Evolutionary conservation across 2,888 invertebrate species (phyloP), one percentile per base, ranked within the genome.

Genomic region (Itoplectis maculator): DNA sequence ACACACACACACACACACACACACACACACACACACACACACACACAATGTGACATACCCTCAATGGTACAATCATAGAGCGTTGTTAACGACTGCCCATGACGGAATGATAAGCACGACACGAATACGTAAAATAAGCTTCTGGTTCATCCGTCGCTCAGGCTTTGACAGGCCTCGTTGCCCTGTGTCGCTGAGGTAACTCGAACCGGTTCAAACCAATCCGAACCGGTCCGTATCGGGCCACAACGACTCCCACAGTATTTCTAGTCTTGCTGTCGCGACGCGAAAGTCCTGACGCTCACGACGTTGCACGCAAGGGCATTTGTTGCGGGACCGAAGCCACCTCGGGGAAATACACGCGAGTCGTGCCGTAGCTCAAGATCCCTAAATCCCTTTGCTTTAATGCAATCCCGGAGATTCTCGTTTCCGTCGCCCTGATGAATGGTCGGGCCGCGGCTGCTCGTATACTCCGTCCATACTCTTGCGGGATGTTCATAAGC

Each of bases 381-480:
- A 49, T 23, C 42, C n/a, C n/a, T 29, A 8, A 54, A 70, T 23
- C 56, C 70, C 40, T 20, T 56, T 42, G 42, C 9, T 15, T 35
- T 70, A 56, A 70, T 70, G 42, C 23, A 56, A 70, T 70, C 9
- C 42, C 7, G 20, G 15, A 70, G 56, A 56, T 70, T 70, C 56
- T 40, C 40, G 54, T 56, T 70, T 56, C 42, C 18, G 23, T 9
- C 35, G 56, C 42, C 42, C 8, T 23, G 42, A 70, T 54, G 70
- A 42, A 61, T 56, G 42, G 54, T 23, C n/a, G 42, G 54, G 0
- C n/a, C n/a, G 54, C 15, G 56, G 6, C 42, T 54, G 23, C 23
- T 40, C 54, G n/a, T 23, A 70, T 51, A 29, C 70, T 56, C n/a
- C 15, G 9, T 5, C 35, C 37, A 15, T 23, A 40, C 20, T n/a